Evolutionary conservation across 1,140 invertebrate genomes (phyloP).

Genomic region (Mya arenaria): DNA sequence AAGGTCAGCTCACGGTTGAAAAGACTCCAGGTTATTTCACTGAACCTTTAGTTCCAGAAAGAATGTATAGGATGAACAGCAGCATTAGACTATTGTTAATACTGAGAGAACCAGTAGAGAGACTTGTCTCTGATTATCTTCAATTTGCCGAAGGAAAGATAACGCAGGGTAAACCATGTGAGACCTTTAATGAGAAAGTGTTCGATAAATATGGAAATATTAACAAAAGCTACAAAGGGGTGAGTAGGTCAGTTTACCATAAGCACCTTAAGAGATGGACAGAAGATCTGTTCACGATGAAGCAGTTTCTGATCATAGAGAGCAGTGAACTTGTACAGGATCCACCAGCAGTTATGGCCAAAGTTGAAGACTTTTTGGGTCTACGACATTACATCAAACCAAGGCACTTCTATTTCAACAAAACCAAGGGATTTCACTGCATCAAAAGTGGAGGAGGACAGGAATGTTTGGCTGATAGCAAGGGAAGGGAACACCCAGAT

Average conservation of each 20-base stretch:
- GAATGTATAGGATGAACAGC: constrained; percentile 93
- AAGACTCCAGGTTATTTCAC: constrained; percentile 83
- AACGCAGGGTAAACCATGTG: constrained; percentile 57
- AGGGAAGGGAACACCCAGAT: constrained; percentile 92
- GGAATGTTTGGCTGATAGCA: constrained; percentile 92
- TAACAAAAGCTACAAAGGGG: constrained; percentile 82
- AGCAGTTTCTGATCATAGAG: constrained; percentile 92
- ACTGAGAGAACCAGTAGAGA: constrained; percentile 93
- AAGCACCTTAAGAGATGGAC: constrained; percentile 92
- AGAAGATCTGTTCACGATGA: constrained; percentile 88
- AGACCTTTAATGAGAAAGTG: constrained; percentile 72
- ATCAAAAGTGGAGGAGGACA: constrained; percentile 58
- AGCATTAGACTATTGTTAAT: constrained; percentile 93
- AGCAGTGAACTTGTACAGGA: constrained; percentile 92
- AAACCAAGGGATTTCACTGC: constrained; percentile 81
- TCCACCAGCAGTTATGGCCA: constrained; percentile 91
- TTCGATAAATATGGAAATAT: constrained; percentile 70
- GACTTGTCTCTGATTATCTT: constrained; percentile 95
- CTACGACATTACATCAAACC: constrained; percentile 91
- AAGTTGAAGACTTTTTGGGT: constrained; percentile 92
- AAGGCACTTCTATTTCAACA: constrained; percentile 85
- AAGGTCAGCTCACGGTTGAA: constrained; percentile 81
- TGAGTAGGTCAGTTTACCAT: constrained; percentile 92
- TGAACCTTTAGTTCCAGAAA: constrained; percentile 87
- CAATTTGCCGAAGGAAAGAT: constrained; percentile 81